Percentiles rank a stretch among this genome's conserved stretches.
These are phyloP conservation scores for Falco novaeseelandiae DNA, from an alignment of 2,797 vertebrate genomes.

Conservation along the genomic window DNA sequence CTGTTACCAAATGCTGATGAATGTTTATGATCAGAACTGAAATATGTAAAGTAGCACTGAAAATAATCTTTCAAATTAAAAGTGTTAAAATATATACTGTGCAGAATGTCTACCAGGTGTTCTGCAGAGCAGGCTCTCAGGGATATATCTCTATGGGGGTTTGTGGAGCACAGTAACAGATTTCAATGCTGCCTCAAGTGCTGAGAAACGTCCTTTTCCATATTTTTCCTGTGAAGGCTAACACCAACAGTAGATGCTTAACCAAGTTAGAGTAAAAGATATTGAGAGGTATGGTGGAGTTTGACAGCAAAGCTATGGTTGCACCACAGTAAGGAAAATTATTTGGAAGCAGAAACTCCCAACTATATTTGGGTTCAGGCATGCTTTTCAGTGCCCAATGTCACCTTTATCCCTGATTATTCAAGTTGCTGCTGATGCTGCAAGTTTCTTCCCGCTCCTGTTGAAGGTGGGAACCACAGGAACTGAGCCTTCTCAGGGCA, in stretches of 20 bases:
- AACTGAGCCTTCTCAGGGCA: neutral
- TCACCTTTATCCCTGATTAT: neutral
- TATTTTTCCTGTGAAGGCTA: neutral
- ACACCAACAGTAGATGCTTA: neutral
- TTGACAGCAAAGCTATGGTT: neutral
- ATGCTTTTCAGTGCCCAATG: neutral
- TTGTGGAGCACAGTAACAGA: neutral
- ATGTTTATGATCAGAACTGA: constrained; percentile 11
- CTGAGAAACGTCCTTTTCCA: neutral
- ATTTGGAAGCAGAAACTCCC: neutral
- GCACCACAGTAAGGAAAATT: neutral
- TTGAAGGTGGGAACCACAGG: accelerated
- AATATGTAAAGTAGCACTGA: constrained; percentile 26
- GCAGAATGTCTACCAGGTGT: neutral
- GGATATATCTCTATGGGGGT: neutral
- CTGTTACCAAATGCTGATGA: constrained; percentile 31
- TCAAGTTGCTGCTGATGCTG: neutral
- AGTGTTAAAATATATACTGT: neutral
- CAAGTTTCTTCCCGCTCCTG: neutral
- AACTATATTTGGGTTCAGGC: neutral
- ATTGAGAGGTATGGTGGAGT: neutral
- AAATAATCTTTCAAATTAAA: constrained; percentile 32
- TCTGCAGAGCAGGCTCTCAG: neutral
- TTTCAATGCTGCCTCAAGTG: neutral
- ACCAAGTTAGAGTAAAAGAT: neutral